Conservation (phyloP, 2,113 vertebrate species). For the Cephalophus harveyi region DNA sequence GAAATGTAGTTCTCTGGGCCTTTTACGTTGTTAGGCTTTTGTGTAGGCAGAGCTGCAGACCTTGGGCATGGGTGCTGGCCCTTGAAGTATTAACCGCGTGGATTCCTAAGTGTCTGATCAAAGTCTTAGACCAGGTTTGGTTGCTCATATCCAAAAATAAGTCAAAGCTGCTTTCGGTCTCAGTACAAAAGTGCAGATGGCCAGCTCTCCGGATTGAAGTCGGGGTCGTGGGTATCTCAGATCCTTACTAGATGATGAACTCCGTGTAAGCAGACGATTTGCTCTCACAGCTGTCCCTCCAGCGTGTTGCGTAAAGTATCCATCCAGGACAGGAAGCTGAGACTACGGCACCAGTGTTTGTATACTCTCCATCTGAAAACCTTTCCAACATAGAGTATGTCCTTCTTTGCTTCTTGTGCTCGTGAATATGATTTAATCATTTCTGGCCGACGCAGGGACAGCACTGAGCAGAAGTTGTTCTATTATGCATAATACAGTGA, state of each 20-base stretch:
- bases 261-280: not conserved
- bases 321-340: not conserved
- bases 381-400: not conserved
- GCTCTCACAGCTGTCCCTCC: not conserved
- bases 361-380: not conserved
- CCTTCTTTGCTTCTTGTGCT: not conserved
- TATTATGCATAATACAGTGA: not conserved
- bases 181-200: not conserved
- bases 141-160: not conserved
- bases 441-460: not conserved
- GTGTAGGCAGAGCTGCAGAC: not conserved
- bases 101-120: not conserved
- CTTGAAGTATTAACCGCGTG: not conserved
- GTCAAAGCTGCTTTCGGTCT: not conserved
- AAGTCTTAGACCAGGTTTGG: not conserved
- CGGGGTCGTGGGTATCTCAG: too few species aligned
- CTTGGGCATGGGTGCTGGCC: not conserved
- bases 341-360: not conserved
- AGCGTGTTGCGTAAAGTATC: accelerated
- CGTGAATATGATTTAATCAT: slow-evolving; percentile 14
- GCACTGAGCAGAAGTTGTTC: not conserved
- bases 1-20: not conserved
- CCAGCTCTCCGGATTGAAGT: not conserved
- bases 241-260: not conserved
- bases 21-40: not conserved